These are phyloP conservation scores for Gavia stellata DNA, from an alignment of 2,113 vertebrate genomes.

Conservation along the genomic window DNA sequence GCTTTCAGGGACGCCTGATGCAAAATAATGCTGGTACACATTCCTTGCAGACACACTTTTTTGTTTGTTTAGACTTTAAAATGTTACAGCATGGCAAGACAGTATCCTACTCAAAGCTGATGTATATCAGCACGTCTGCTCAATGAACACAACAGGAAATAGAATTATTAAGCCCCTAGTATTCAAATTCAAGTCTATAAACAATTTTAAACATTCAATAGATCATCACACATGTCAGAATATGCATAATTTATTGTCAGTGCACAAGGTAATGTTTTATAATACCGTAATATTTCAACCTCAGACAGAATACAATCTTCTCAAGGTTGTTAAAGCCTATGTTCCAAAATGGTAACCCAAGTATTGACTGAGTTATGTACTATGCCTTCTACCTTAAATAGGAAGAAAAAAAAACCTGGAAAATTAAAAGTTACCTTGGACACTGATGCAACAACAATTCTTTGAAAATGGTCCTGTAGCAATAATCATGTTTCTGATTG, in stretches of 20 bases:
- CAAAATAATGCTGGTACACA: background rate
- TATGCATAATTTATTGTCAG: background rate
- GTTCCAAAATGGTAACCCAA: background rate
- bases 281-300: background rate
- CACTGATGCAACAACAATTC: background rate
- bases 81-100: background rate
- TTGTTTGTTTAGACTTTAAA: background rate
- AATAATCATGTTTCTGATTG: background rate
- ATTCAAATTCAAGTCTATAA: background rate
- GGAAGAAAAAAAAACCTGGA: background rate
- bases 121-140: background rate
- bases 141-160: background rate
- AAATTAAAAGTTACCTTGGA: background rate
- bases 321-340: background rate
- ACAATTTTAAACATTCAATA: background rate
- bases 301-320: background rate
- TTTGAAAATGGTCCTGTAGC: background rate
- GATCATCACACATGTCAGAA: background rate
- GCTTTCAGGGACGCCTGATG: background rate
- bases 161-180: background rate
- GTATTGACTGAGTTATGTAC: background rate
- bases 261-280: background rate
- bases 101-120: background rate
- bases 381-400: background rate
- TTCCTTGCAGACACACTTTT: background rate